Evolutionary conservation across 2,888 invertebrate species (phyloP).

Genomic region (Bellardia bayeri): DNA sequence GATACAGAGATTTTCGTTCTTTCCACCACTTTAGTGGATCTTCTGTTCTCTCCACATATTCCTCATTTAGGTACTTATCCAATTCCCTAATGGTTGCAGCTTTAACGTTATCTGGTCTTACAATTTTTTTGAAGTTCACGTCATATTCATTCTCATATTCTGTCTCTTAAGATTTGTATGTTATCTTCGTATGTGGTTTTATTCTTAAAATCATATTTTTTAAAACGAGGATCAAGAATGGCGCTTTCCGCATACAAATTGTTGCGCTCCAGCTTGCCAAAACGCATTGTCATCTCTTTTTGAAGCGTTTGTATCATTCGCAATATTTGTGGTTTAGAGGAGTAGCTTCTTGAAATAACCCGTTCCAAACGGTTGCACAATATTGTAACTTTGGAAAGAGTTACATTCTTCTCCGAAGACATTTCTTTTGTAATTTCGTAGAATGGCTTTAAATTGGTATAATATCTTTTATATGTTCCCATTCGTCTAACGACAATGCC

Average conservation of each 20-base stretch:
- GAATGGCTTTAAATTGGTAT: background rate
- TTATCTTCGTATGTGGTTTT: background rate
- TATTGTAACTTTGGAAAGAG: background rate
- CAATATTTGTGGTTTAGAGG: background rate
- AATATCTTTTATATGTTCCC: background rate
- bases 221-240: background rate
- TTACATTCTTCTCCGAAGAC: constrained; percentile 9
- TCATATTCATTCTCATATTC: background rate
- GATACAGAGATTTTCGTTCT: background rate
- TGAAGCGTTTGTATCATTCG: background rate
- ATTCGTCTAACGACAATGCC: background rate
- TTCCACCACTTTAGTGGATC: background rate
- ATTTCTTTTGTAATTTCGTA: background rate
- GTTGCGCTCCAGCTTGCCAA: background rate
- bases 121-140: background rate
- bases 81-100: background rate
- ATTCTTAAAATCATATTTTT: background rate
- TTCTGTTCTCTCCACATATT: background rate
- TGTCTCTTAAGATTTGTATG: too few species aligned
- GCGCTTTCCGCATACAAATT: background rate
- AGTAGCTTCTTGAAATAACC: background rate
- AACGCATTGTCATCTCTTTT: background rate
- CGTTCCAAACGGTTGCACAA: background rate
- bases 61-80: background rate
- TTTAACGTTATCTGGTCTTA: background rate